These are phyloP conservation scores for Sylvia borin DNA, from an alignment of 2,797 vertebrate species.

Conservation along the genomic window DNA sequence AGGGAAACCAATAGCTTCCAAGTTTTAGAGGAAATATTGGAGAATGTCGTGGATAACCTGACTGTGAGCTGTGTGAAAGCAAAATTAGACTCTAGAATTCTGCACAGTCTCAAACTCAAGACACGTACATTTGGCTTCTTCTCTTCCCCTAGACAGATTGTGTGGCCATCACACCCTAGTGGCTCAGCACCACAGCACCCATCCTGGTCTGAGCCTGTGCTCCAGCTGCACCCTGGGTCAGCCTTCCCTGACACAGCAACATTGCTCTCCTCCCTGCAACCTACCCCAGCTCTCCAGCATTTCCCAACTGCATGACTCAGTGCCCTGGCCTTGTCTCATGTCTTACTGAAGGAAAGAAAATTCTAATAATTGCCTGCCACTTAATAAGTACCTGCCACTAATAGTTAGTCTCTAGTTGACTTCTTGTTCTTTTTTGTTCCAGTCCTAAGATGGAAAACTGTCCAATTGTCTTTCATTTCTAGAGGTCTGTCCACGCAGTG, in stretches of 20 bases:
- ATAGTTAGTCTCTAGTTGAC: not conserved
- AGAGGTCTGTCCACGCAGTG: not conserved
- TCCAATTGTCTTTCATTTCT: not conserved
- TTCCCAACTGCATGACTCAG: accelerated
- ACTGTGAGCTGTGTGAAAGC: not conserved
- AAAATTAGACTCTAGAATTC: not conserved
- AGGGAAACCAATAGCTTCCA: not conserved
- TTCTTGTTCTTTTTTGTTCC: not conserved
- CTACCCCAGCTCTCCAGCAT: not conserved
- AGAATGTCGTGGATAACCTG: not conserved
- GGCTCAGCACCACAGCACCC: not conserved
- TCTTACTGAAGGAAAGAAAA: not conserved
- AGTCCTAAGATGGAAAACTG: not conserved
- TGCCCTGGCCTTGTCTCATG: not conserved
- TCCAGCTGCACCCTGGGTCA: not conserved
- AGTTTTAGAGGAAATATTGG: not conserved
- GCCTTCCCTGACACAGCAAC: not conserved
- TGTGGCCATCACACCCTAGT: accelerated
- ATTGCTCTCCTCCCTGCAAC: not conserved
- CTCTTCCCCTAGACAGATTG: not conserved
- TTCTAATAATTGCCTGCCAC: not conserved
- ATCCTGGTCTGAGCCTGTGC: not conserved
- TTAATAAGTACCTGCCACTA: not conserved
- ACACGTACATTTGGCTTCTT: not conserved
- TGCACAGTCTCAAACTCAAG: not conserved